phyloP scores from a whole-genome alignment of 1,140 invertebrate genomes.

The Adoxophyes honmai region DNA sequence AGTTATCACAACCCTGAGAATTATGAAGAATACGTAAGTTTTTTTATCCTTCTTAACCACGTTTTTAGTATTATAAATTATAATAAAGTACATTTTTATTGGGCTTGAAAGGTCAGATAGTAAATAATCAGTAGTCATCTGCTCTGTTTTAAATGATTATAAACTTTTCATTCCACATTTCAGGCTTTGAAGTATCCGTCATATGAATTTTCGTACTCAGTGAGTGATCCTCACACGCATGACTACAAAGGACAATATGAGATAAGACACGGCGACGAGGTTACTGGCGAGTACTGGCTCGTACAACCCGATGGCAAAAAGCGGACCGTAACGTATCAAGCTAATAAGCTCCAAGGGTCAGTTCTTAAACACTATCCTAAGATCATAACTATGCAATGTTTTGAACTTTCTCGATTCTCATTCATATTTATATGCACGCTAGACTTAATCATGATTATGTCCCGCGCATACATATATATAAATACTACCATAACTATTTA shows the following conservation, averaged over 20 bases:
- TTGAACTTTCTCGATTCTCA: too few species aligned
- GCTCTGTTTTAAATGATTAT: not conserved
- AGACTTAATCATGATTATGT: too few species aligned
- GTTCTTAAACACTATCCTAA: not conserved
- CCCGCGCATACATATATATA: too few species aligned
- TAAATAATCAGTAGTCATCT: too few species aligned
- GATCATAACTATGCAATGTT: too few species aligned
- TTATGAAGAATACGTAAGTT: slow-evolving; percentile 61
- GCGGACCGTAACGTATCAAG: slow-evolving; percentile 72
- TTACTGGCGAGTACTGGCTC: slow-evolving; percentile 76
- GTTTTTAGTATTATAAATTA: too few species aligned
- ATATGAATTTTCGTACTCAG: slow-evolving; percentile 79
- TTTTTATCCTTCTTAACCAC: too few species aligned
- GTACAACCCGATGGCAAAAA: slow-evolving; percentile 74
- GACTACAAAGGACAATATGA: slow-evolving; percentile 73
- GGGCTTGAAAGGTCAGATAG: too few species aligned
- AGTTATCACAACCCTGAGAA: slow-evolving; percentile 38
- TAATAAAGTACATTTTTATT: too few species aligned
- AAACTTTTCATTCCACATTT: slow-evolving; percentile 17
- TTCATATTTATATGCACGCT: too few species aligned
- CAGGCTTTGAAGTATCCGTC: slow-evolving; percentile 59
- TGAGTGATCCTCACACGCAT: slow-evolving; percentile 76
- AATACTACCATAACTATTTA: too few species aligned
- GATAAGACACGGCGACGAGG: slow-evolving; percentile 76
- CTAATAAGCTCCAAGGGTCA: slow-evolving; percentile 54